Conservation (phyloP, 2,113 vertebrate genomes). For the Hypomesus transpacificus region DNA sequence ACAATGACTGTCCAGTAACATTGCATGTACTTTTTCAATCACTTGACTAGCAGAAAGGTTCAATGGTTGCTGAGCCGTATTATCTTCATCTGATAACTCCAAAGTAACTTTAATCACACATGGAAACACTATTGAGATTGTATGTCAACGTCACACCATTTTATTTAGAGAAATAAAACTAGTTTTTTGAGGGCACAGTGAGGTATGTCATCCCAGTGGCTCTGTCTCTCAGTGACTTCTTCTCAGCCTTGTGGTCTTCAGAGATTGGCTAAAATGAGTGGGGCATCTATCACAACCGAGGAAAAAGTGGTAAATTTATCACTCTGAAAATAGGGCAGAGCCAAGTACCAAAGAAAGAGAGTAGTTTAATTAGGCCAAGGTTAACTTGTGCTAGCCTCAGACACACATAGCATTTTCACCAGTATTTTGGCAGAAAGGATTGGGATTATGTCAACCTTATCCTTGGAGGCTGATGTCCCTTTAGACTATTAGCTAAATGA, state of each 20-base stretch:
- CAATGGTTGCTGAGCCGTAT: too few species aligned
- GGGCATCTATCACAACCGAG: constrained; percentile 67
- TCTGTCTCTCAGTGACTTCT: constrained; percentile 44
- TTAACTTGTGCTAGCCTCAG: constrained; percentile 45
- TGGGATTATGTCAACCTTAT: too few species aligned
- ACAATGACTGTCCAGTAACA: too few species aligned
- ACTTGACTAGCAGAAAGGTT: too few species aligned
- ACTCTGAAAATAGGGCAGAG: constrained; percentile 68
- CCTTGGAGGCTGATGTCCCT: constrained; percentile 16
- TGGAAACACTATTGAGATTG: not conserved
- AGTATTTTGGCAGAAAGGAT: constrained; percentile 8
- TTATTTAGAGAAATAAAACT: not conserved
- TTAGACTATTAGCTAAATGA: constrained; percentile 14
- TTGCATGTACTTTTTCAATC: too few species aligned
- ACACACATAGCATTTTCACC: constrained; percentile 47
- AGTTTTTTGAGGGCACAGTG: constrained; percentile 36
- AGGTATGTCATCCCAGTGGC: constrained; percentile 20
- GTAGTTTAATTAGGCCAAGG: constrained; percentile 73
- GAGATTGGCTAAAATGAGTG: constrained; percentile 65
- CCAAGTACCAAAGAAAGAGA: constrained; percentile 58
- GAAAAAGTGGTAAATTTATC: constrained; percentile 65
- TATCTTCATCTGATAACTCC: too few species aligned
- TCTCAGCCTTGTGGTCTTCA: constrained; percentile 55
- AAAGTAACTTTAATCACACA: too few species aligned
- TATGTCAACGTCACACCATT: not conserved